Base-by-base conservation (phyloP, 1,140 invertebrate genomes). In the Dreissena rostriformis region DNA sequence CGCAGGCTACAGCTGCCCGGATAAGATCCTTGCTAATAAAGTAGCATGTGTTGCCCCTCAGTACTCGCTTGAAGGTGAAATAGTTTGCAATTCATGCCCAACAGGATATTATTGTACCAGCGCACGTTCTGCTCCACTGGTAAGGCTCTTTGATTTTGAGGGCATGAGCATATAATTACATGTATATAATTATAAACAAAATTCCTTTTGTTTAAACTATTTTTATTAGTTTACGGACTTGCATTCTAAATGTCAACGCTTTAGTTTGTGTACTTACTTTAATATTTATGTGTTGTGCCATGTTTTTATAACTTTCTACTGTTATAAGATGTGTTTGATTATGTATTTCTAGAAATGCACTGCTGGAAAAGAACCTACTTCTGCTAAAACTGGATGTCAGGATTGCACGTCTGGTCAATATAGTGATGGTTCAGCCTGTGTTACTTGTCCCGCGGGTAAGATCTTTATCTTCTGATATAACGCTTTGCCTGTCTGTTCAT, bases 361-460 rank as follows among this genome's bases (percentile, higher is more conserved):
- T 52, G 81, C 74, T 71, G 91, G 90, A 67, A 71, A 89, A 63
- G 87, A 87, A 17, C 85, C 90, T 17, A 87, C 90, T 71, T 22
- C 11, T 6, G 80, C 19, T 28, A 83, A 90, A 74, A 89, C 88
- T 66, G 86, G 77, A 6, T 91, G 91, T 86, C 61, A n/a, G 11
- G 72, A 86, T 19, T 92, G 91, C 87, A 67, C 53, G 28, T 28
- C 88, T 17, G 91, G 91, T 15, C 82, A 15, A 0, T 91, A 91
- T 83, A 88, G 65, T 19, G 72, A 63, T 24, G 89, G 91, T 68
- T 72, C 86, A 1, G 53, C 82, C 17, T 92, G 91, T 86, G 73
- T 82, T 22, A 71, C 79, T n/a, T 92, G 91, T 87, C 91, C 90
- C 6, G n/a, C 19, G 87, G 91, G 91, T 91, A 85, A 63, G 52